Percentiles rank a stretch among this genome's conserved stretches.
Conservation (phyloP, 2,113 vertebrate genomes). For the Cyprinodon variegatus region DNA sequence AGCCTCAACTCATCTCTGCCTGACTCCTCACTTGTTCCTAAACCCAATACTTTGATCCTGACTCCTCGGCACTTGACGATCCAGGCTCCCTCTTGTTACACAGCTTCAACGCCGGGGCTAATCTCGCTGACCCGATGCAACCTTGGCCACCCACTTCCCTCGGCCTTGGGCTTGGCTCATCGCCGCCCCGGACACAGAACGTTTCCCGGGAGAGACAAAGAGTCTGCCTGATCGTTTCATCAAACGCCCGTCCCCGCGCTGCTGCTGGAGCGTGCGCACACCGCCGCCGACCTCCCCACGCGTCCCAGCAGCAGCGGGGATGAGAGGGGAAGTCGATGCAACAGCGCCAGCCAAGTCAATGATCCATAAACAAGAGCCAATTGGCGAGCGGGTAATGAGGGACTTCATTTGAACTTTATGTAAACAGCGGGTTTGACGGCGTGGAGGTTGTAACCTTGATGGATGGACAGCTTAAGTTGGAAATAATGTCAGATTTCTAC, state of each 20-base stretch:
- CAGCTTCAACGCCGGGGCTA: slow-evolving; percentile 65
- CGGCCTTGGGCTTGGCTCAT: slow-evolving; percentile 72
- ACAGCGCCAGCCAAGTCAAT: slow-evolving; percentile 61
- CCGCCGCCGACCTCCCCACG: slow-evolving; percentile 61
- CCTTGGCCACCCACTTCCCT: slow-evolving; percentile 78
- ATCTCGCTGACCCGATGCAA: slow-evolving; percentile 81
- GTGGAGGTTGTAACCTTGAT: slow-evolving; percentile 22
- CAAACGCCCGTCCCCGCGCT: slow-evolving; percentile 63
- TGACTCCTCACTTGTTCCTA: slow-evolving; percentile 77
- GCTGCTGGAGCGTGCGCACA: slow-evolving; percentile 50
- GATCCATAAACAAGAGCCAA: slow-evolving; percentile 72
- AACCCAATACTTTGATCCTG: slow-evolving; percentile 81
- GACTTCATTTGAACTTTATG: slow-evolving; percentile 68
- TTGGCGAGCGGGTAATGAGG: slow-evolving; percentile 65
- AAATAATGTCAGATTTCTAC: slow-evolving; percentile 1
- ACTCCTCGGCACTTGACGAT: slow-evolving; percentile 69
- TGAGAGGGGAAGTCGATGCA: slow-evolving; percentile 59
- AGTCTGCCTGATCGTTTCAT: slow-evolving; percentile 76
- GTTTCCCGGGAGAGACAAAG: slow-evolving; percentile 73
- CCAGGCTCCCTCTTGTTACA: slow-evolving; percentile 61
- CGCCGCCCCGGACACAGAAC: slow-evolving; percentile 72
- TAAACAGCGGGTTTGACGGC: slow-evolving; percentile 41
- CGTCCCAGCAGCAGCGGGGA: slow-evolving; percentile 50
- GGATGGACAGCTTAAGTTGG: slow-evolving; percentile 24
- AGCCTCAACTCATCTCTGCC: slow-evolving; percentile 73